Conservation (phyloP, 2,113 vertebrate species). For the Spilogale gracilis region DNA sequence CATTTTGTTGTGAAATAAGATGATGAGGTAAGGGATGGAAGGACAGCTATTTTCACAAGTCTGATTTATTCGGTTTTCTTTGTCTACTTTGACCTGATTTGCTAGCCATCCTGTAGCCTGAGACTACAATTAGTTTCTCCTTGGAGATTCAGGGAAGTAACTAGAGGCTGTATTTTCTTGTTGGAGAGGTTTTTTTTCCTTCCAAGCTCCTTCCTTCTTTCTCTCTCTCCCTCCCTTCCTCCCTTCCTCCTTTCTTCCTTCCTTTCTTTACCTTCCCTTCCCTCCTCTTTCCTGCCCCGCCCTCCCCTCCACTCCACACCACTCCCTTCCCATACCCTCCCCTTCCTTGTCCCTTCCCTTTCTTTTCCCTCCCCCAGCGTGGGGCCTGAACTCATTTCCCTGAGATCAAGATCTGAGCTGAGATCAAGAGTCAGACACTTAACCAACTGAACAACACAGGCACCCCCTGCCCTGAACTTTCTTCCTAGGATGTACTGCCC, state of each 20-base stretch:
- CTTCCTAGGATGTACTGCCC: not conserved
- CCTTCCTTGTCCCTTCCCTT: too few relatives aligned
- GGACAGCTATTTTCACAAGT: not conserved
- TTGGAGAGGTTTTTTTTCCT: not conserved
- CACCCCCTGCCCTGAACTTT: not conserved
- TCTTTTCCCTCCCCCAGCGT: not conserved
- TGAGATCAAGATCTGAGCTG: not conserved
- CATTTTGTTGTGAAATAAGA: constrained; percentile 14
- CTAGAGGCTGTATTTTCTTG: not conserved
- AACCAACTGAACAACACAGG: not conserved
- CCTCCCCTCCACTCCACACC: too few relatives aligned
- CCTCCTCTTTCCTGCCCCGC: too few relatives aligned
- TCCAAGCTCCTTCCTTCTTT: not conserved
- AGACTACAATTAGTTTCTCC: not conserved
- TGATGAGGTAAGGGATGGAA: not conserved
- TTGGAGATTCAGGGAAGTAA: not conserved
- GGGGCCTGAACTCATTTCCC: not conserved
- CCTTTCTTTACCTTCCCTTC: too few relatives aligned
- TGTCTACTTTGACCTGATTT: not conserved
- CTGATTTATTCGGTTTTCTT: not conserved
- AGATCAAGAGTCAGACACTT: not conserved
- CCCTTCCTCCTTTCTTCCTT: too few relatives aligned
- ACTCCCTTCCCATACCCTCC: too few relatives aligned
- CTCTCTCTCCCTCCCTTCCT: too few relatives aligned
- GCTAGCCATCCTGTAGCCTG: not conserved